These are phyloP conservation scores for Mimachlamys varia DNA, from an alignment of 2,888 invertebrate genomes.

Conservation along the genomic window DNA sequence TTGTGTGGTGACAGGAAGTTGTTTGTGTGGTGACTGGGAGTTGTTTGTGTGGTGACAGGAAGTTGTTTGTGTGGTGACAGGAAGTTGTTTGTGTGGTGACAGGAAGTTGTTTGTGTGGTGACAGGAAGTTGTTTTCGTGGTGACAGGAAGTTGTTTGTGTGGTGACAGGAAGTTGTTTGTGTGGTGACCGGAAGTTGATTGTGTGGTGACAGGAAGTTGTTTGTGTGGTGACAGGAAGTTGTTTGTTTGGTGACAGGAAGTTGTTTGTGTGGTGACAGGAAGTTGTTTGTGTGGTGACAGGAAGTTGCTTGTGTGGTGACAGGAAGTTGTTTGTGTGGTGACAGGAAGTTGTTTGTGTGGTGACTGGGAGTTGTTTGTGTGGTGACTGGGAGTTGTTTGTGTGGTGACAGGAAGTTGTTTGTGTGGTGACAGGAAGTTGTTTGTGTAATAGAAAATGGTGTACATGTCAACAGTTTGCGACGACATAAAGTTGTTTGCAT, in stretches of 20 bases:
- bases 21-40: neutral
- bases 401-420: neutral
- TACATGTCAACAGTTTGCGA: neutral
- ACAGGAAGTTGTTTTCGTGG: neutral
- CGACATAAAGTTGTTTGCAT: neutral
- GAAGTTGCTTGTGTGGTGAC: neutral
- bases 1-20: neutral
- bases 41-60: neutral
- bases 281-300: neutral
- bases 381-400: neutral
- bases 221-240: neutral
- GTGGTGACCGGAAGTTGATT: neutral
- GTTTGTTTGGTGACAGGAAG: neutral
- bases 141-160: neutral
- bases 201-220: neutral
- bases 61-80: neutral
- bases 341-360: slow-evolving; percentile 3
- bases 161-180: neutral
- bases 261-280: neutral
- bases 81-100: neutral
- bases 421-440: slow-evolving; percentile 1
- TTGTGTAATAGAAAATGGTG: neutral
- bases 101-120: neutral
- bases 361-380: neutral
- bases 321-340: neutral